Base-by-base conservation (phyloP, 2,797 vertebrate species). In the Megaceryle alcyon region DNA sequence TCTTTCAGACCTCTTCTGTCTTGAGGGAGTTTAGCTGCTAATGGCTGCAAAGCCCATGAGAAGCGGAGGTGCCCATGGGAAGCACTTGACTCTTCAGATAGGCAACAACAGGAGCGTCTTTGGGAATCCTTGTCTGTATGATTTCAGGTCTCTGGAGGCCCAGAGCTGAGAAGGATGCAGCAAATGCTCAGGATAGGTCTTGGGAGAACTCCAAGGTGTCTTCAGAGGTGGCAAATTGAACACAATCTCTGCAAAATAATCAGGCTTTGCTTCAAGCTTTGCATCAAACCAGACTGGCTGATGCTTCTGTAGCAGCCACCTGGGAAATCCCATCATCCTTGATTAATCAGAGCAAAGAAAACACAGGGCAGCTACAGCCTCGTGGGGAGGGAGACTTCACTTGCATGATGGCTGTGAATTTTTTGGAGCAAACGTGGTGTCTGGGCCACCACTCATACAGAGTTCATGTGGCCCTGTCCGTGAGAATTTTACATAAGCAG, bases 311-410 rank as follows among this genome's bases (percentile, higher is more conserved):
- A 56, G 89, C 41, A 63, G 69, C 69, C 89, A 51, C 83, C 81
- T 77, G 91, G 95, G 94, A 77, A 73, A 94, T 75, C 23, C 95
- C 87, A 61, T 92, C 92, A 81, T 72, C 76, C 86, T 77, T 18
- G 14, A 75, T 92, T 82, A 89, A 68, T 60, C 89, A 77, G 71
- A 80, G 94, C 75, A 16, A 28, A 48, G 79, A 70, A 64, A 82
- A 26, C 5, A 31, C 79, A 10, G 87, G 92, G 89, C 79, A 92
- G 76, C 43, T 6, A 4, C 66, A 49, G 78, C 46, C 81, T 26
- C 46, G 2, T 86, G 94, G 81, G 88, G 61, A 56, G 31, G 76
- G 54, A 89, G 23, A 70, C 86, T 86, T 82, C 37, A 1, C 59
- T 37, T 33, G 56, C 60, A 23, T n/a, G 71, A 15, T 2, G 48